Evolutionary conservation across 2,113 vertebrate species (phyloP).

Genomic region (Albula glossodonta): DNA sequence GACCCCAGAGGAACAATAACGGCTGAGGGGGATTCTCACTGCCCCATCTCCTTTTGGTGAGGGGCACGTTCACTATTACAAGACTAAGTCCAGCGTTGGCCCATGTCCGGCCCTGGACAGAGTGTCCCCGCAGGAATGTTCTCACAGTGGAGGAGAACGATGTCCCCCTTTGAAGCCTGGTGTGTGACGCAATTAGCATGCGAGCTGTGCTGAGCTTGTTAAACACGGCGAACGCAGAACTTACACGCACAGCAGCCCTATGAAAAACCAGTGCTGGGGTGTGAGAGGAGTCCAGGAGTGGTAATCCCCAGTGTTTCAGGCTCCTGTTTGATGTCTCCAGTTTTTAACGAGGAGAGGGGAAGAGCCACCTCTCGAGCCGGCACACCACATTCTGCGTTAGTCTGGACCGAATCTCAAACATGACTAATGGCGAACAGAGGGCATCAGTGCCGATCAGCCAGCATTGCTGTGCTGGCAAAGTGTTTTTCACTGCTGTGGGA

Average conservation of each 20-base stretch:
- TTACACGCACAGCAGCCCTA: background rate
- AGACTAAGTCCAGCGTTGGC: background rate
- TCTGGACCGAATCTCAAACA: background rate
- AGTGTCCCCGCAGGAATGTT: background rate
- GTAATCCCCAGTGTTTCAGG: background rate
- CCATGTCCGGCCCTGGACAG: background rate
- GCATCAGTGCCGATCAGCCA: too few relatives aligned
- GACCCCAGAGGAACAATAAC: too few relatives aligned
- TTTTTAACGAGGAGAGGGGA: slow-evolving; percentile 4
- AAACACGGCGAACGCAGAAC: background rate
- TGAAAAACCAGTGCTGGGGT: background rate
- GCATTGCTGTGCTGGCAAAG: too few relatives aligned
- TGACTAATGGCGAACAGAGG: too few relatives aligned
- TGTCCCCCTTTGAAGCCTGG: background rate
- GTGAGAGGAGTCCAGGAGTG: background rate
- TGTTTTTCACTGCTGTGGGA: slow-evolving; percentile 4
- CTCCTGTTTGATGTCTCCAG: background rate
- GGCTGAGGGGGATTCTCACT: too few relatives aligned
- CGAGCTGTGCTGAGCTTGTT: background rate
- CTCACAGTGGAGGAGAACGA: background rate
- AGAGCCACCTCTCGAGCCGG: background rate
- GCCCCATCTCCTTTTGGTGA: too few relatives aligned
- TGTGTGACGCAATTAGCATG: background rate
- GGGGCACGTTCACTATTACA: background rate
- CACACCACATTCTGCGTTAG: background rate